Evolutionary conservation across 2,888 invertebrate genomes (phyloP), one percentile per base, ranked within the genome.

Genomic region (Trachelus troglodyta): DNA sequence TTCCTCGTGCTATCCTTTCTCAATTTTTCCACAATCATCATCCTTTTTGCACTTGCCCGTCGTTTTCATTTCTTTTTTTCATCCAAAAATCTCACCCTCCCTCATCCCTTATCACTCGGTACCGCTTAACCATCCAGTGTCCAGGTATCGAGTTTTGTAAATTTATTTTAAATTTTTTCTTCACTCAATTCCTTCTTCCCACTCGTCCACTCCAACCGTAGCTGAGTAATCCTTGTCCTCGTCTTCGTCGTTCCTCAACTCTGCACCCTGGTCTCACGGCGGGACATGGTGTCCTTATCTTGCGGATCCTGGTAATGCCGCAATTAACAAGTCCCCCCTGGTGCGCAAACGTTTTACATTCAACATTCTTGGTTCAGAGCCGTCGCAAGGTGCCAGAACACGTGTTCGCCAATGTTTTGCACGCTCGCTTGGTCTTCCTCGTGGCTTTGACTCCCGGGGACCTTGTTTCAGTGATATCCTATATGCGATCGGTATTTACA

Each of bases 321-420:
- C 80, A 76, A 84, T 84, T 84, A 84, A 83, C 78, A 73, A 80
- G 77, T 75, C 76, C 73, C 76, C 69, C 76, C 37, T n/a, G 78
- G 69, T 76, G 75, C 76, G 76, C 73, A 76, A 73, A 77, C 79
- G 78, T 80, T 79, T 79, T 79, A 79, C 80, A 83, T 84, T 84
- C 80, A 79, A 79, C 75, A 84, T 77, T 81, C 80, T 78, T 83
- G 77, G 81, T 81, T 82, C 69, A 68, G 77, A 86, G 85, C 83
- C 78, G 81, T 81, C 82, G 69, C 73, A 76, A 87, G 85, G 87
- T 87, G 87, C 82, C 84, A 82, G 85, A 87, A 87, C 87, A 87
- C 84, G 86, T 87, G 87, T 87, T 84, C 81, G 80, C 69, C 74
- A 69, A 81, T 86, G 84, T 87, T 87, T 86, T 86, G 83, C 81